Conservation (phyloP, 1,140 invertebrate genomes). For the Caerostris extrusa region DNA sequence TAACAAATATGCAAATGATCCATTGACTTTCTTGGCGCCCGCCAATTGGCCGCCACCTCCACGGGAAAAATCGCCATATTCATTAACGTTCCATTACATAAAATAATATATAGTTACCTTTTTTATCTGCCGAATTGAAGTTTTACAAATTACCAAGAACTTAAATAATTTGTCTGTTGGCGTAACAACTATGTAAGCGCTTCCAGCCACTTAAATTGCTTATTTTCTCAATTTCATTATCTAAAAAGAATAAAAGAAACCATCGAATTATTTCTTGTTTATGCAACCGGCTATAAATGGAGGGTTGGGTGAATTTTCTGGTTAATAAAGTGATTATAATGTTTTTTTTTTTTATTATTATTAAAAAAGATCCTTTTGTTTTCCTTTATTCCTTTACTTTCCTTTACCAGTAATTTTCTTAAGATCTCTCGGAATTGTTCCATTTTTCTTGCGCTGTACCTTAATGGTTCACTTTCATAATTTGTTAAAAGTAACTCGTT, state of each 20-base stretch:
- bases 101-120: too few species aligned
- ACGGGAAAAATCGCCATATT: too few species aligned
- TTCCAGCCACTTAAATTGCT: not conserved
- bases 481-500: slow-evolving; percentile 50
- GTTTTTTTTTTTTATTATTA: not conserved
- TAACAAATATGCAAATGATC: too few species aligned
- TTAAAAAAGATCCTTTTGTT: not conserved
- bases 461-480: slow-evolving; percentile 35
- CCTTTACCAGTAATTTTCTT: slow-evolving; percentile 1
- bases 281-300: not conserved
- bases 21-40: too few species aligned
- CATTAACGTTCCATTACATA: too few species aligned
- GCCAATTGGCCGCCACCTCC: too few species aligned
- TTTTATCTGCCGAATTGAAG: not conserved
- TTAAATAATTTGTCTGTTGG: not conserved
- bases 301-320: not conserved
- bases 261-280: not conserved
- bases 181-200: not conserved
- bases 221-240: not conserved
- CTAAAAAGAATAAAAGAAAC: not conserved
- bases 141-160: not conserved
- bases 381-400: not conserved
- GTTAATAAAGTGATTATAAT: slow-evolving; percentile 10
- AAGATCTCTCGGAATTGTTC: not conserved
- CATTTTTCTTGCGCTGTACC: slow-evolving; percentile 33